Evolutionary conservation across 2,113 vertebrate species (phyloP).

Genomic region (Rousettus leschenaultii): DNA sequence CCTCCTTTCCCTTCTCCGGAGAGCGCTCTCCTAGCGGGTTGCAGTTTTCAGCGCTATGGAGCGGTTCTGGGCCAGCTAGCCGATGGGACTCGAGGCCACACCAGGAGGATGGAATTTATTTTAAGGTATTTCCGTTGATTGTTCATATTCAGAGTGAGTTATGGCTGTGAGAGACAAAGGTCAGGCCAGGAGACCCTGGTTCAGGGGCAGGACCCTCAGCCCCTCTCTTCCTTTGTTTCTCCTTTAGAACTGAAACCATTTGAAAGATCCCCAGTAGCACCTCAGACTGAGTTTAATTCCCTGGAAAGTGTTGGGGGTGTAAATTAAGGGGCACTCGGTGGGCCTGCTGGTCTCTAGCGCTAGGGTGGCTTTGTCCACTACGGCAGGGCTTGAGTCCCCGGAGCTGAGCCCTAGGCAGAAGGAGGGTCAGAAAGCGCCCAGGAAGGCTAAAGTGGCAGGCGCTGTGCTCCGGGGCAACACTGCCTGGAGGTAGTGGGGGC

Average conservation of each 20-base stretch:
- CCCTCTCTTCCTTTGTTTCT: slow-evolving; percentile 84
- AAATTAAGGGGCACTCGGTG: neutral
- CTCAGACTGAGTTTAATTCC: slow-evolving; percentile 54
- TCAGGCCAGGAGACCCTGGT: slow-evolving; percentile 87
- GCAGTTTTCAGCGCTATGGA: slow-evolving; percentile 85
- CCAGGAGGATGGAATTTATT: slow-evolving; percentile 98
- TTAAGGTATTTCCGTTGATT: slow-evolving; percentile 99
- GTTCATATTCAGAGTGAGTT: slow-evolving; percentile 97
- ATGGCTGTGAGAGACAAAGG: slow-evolving; percentile 92
- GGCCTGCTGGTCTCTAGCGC: neutral
- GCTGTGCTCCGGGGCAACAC: neutral
- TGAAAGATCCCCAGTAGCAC: slow-evolving; percentile 7
- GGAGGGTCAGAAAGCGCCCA: neutral
- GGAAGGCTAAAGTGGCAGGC: neutral
- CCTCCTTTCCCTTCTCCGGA: slow-evolving; percentile 77
- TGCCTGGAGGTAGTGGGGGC: neutral
- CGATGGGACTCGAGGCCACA: slow-evolving; percentile 83
- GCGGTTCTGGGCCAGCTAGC: slow-evolving; percentile 83
- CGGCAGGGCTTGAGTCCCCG: neutral
- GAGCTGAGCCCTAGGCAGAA: slow-evolving; percentile 10
- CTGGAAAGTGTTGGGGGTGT: slow-evolving; percentile 25
- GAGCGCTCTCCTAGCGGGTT: slow-evolving; percentile 80
- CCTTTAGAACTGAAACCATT: slow-evolving; percentile 56
- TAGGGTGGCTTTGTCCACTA: slow-evolving; percentile 56
- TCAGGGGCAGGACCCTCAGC: slow-evolving; percentile 76